These are phyloP conservation scores for Gari tellinella DNA, from an alignment of 2,888 invertebrate species.

Conservation along the genomic window DNA sequence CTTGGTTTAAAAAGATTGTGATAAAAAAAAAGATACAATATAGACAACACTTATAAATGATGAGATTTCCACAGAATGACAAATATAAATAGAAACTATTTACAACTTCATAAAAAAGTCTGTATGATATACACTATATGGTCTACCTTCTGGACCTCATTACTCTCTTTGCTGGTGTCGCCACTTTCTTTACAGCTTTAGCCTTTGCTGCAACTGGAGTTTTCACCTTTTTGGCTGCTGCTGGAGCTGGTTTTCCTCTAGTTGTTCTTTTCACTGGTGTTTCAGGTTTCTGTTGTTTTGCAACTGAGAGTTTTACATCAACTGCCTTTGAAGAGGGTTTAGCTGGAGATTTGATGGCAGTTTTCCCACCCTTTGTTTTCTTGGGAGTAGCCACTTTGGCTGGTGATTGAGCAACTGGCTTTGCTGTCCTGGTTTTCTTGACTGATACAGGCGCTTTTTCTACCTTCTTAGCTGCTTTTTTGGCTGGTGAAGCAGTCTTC, in stretches of 20 bases:
- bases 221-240: constrained; percentile 4
- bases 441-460: too few species aligned
- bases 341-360: background rate
- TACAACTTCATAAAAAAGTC: too few species aligned
- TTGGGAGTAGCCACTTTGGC: background rate
- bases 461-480: constrained; percentile 2
- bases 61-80: too few species aligned
- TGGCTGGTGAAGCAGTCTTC: constrained; percentile 23
- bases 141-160: too few species aligned
- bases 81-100: too few species aligned
- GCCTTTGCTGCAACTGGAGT: background rate
- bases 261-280: constrained; percentile 15
- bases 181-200: background rate
- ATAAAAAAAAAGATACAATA: too few species aligned
- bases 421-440: too few species aligned
- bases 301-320: background rate
- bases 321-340: background rate
- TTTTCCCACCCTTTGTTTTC: background rate
- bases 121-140: too few species aligned
- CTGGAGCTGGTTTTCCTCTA: constrained; percentile 11
- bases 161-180: too few species aligned
- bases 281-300: background rate
- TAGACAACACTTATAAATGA: too few species aligned
- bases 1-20: too few species aligned
- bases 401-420: too few species aligned